Evolutionary conservation across 2,113 vertebrate species (phyloP).

Genomic region (Peromyscus polionotus): DNA sequence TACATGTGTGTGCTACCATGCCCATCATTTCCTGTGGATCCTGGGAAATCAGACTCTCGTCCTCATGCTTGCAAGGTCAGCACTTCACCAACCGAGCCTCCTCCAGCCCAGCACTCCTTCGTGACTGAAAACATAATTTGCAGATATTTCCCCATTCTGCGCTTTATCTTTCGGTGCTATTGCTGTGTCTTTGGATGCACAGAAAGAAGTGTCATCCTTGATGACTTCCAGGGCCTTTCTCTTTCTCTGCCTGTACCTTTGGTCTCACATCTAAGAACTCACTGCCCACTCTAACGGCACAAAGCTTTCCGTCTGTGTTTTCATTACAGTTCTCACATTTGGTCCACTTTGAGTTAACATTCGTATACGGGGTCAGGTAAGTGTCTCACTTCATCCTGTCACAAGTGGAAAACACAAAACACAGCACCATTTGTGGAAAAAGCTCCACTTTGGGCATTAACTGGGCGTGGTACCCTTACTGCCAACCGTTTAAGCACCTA

Average conservation of each 20-base stretch:
- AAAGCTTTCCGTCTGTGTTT: neutral
- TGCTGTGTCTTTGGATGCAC: neutral
- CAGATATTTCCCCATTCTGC: neutral
- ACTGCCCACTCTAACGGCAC: neutral
- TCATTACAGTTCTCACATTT: neutral
- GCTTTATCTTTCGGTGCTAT: neutral
- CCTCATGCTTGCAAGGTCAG: neutral
- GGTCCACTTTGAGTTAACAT: neutral
- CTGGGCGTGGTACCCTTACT: neutral
- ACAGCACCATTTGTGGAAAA: neutral
- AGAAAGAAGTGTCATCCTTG: conserved; percentile 2
- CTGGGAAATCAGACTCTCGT: neutral
- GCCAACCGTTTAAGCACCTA: neutral
- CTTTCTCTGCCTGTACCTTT: neutral
- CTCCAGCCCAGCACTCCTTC: neutral
- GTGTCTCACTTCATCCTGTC: neutral
- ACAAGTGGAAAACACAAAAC: neutral
- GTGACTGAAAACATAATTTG: neutral
- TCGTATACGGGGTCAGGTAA: neutral
- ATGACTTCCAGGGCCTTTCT: neutral
- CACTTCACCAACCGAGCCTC: neutral
- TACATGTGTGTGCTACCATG: neutral
- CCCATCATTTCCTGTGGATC: neutral
- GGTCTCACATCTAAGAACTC: neutral
- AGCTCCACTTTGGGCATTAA: neutral